Base-by-base conservation (phyloP, 2,888 invertebrate species). In the Pheosia tremula region DNA sequence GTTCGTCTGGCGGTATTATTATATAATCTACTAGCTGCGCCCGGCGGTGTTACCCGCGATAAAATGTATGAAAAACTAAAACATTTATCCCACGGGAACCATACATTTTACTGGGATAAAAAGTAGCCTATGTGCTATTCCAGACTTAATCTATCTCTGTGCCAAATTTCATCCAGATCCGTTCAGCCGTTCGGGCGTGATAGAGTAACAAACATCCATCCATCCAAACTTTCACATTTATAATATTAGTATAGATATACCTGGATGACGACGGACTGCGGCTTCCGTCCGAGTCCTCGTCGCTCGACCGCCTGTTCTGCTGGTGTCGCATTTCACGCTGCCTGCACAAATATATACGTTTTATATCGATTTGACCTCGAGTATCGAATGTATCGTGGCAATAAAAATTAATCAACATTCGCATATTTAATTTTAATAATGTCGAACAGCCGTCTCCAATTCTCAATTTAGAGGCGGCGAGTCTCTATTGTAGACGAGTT, bases 261-360 rank as follows among this genome's bases (percentile, higher is more conserved):
- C 89, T 87, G 0, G 89, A 87, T 3, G 93, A 90, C 2, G 91
- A 90, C 4, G 87, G 82, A 65, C 89, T 90, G 39, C 75, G 81
- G 68, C 89, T 90, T 62, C 84, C 78, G 55, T 91, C 90, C 0
- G 91, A 88, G 50, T 88, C 89, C 0, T 88, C 89, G n/a, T 91
- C 93, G 56, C 91, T 92, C 5, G 92, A 90, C n/a, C 94, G 88
- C 37, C 94, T 88, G 53, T 93, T 94, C 69, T 94, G 94, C 64
- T 94, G 94, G 71, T 98, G 98, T 50, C 98, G 95, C 86, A 97
- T 95, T 87, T 98, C 98, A 69, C 98, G 95, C 90, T 98, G 98
- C 79, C 97, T 97, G 83, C 59, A 90, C 87, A 13, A 43, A 50
- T 52, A 24, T 7, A 41, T 3, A 53, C 13, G 10, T 52, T 37